These are phyloP conservation scores for Drosophila lutescens DNA, from an alignment of 2,888 invertebrate species.

Conservation along the genomic window DNA sequence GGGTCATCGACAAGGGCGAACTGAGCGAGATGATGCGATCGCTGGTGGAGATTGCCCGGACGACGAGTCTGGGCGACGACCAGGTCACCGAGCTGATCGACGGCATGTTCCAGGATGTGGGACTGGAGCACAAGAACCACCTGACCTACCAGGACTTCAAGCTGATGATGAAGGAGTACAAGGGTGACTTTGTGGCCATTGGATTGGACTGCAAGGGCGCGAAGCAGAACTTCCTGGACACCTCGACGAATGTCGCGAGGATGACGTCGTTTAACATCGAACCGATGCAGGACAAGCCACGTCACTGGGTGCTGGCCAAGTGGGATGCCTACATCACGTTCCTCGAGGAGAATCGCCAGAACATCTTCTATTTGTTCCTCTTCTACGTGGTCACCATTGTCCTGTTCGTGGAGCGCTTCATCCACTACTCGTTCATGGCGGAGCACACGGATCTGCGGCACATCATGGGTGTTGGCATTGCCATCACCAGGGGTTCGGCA, in stretches of 20 bases:
- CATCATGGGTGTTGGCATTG: conserved; percentile 98
- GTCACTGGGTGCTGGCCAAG: conserved; percentile 90
- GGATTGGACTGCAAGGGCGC: conserved; percentile 97
- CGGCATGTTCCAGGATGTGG: conserved; percentile 97
- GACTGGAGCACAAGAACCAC: conserved; percentile 94
- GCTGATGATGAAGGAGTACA: conserved; percentile 98
- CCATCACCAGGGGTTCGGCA: conserved; percentile 96
- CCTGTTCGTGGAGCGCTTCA: conserved; percentile 97
- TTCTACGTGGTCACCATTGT: conserved; percentile 97
- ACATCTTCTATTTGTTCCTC: conserved; percentile 96
- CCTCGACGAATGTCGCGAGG: conserved; percentile 96
- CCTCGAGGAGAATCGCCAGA: conserved; percentile 97
- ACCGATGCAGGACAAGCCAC: conserved; percentile 89
- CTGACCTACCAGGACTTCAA: conserved; percentile 96
- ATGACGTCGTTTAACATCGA: conserved; percentile 98
- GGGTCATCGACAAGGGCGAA: conserved; percentile 96
- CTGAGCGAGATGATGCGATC: conserved; percentile 97
- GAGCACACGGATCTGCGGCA: conserved; percentile 97
- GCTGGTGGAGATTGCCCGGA: conserved; percentile 95
- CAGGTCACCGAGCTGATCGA: conserved; percentile 96
- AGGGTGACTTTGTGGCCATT: conserved; percentile 97
- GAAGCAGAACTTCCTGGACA: conserved; percentile 97
- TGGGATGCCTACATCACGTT: conserved; percentile 96
- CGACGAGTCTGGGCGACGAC: conserved; percentile 94
- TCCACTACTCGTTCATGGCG: conserved; percentile 98